Conservation (phyloP, 2,113 vertebrate species). For the Galbula dea region DNA sequence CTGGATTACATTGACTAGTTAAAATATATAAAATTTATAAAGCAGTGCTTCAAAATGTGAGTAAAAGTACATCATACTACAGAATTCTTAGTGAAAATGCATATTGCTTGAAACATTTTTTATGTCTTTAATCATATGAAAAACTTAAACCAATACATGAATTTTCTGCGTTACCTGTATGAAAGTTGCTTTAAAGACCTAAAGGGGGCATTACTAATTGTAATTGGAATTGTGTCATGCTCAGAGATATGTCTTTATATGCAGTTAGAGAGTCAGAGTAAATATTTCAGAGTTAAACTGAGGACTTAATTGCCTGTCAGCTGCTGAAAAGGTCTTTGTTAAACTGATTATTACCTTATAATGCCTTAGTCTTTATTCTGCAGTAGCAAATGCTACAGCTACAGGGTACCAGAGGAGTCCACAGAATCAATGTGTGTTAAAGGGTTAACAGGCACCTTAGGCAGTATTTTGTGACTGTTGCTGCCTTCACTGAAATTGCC, state of each 20-base stretch:
- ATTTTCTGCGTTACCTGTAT: neutral
- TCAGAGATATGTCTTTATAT: neutral
- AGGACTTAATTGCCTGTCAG: constrained; percentile 56
- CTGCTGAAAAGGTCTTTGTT: constrained; percentile 28
- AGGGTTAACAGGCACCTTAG: neutral
- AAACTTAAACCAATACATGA: neutral
- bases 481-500: neutral
- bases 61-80: neutral
- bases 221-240: neutral
- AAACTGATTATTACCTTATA: neutral
- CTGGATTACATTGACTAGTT: neutral
- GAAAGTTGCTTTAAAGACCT: neutral
- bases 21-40: neutral
- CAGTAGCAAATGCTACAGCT: neutral
- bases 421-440: neutral
- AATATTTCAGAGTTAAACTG: constrained; percentile 42
- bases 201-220: neutral
- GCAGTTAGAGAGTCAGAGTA: constrained; percentile 2
- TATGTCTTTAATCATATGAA: neutral
- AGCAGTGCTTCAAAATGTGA: neutral
- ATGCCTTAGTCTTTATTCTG: neutral
- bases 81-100: neutral
- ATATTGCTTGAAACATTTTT: neutral
- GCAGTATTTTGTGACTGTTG: neutral
- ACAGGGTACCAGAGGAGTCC: neutral